A percentile compares a stretch with the other conserved stretches of the same genome.
These are phyloP conservation scores for Austrolebias charrua DNA, from an alignment of 2,797 vertebrate genomes.

Conservation along the genomic window DNA sequence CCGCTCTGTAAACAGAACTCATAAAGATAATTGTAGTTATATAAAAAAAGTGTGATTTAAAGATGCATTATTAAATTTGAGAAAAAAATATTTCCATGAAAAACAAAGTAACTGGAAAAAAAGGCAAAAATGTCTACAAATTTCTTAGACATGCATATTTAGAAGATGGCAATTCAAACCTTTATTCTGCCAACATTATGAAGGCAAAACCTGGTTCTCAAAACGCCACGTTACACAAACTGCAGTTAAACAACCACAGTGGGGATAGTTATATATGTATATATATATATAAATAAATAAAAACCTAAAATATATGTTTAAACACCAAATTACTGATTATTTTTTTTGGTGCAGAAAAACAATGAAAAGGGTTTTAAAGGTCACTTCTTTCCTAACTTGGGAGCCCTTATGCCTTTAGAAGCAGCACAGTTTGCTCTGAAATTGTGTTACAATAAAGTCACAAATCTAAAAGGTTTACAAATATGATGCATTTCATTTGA, in stretches of 20 bases:
- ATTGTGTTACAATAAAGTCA: constrained; percentile 13
- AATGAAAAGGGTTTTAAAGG: constrained; percentile 27
- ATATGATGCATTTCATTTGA: constrained; percentile 10
- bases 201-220: constrained; percentile 57
- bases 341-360: constrained; percentile 37
- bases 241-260: constrained; percentile 41
- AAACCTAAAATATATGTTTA: constrained; percentile 27
- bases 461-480: constrained; percentile 20
- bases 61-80: constrained; percentile 16
- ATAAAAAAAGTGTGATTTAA: constrained; percentile 1
- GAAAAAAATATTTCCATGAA: neutral
- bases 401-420: constrained; percentile 45
- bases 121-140: neutral
- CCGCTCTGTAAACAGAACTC: constrained; percentile 1
- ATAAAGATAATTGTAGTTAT: neutral
- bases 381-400: constrained; percentile 33
- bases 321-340: constrained; percentile 36
- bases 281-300: constrained; percentile 7
- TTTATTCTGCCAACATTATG: constrained; percentile 50
- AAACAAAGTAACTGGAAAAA: neutral
- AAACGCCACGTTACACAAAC: constrained; percentile 33
- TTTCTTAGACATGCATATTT: constrained; percentile 32
- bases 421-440: constrained; percentile 16
- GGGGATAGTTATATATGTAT: no score
- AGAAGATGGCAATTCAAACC: constrained; percentile 36